These are phyloP conservation scores for Sakesphorus luctuosus DNA, from an alignment of 2,113 vertebrate genomes.

Conservation along the genomic window DNA sequence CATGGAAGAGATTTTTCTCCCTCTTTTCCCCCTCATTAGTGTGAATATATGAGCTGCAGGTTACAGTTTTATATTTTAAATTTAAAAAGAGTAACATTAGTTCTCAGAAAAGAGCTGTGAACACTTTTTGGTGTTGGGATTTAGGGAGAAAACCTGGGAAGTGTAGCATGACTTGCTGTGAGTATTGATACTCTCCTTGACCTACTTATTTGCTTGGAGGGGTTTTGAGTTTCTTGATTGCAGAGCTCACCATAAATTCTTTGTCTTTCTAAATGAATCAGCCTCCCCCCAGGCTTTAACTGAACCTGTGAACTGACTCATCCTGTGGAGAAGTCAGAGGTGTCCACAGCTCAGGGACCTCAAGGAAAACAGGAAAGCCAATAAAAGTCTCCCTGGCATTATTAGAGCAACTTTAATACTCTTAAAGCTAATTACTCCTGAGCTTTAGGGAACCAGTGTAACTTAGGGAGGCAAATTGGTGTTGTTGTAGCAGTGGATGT, in stretches of 20 bases:
- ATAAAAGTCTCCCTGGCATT: background rate
- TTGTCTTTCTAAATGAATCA: background rate
- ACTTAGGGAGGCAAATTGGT: background rate
- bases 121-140: background rate
- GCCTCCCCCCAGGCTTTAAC: background rate
- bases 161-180: background rate
- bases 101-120: background rate
- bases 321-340: background rate
- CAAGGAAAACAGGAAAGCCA: conserved; percentile 2
- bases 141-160: background rate
- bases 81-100: background rate
- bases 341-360: background rate
- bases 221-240: background rate
- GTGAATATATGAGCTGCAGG: background rate
- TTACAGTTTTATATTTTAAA: background rate
- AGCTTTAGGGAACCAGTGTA: background rate
- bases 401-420: background rate
- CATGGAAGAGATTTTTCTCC: background rate
- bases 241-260: background rate
- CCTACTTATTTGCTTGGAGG: background rate
- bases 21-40: fast-evolving
- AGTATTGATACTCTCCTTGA: background rate
- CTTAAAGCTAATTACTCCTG: background rate
- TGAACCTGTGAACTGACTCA: background rate
- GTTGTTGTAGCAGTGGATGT: background rate